Conservation (phyloP, 2,888 invertebrate genomes). For the Lottia scabra region DNA sequence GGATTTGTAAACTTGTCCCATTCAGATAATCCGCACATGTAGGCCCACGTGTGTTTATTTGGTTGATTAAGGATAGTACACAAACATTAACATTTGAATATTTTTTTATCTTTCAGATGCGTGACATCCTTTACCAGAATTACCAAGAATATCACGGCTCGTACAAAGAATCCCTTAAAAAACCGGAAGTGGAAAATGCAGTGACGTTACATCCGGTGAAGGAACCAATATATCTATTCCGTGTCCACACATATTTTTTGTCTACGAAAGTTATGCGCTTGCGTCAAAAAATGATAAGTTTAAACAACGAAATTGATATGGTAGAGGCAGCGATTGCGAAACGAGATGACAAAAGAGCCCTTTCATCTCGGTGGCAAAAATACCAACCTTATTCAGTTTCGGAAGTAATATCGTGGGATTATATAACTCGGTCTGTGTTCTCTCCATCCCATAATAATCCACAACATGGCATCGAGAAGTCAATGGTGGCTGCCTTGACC, state of each 20-base stretch:
- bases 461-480: conserved; percentile 84
- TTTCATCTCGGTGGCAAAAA: conserved; percentile 80
- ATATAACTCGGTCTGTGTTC: conserved; percentile 86
- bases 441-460: conserved; percentile 88
- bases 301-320: conserved; percentile 78
- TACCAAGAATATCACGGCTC: conserved; percentile 85
- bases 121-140: conserved; percentile 96
- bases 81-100: no score
- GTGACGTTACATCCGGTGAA: conserved; percentile 98
- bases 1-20: no score
- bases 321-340: conserved; percentile 57
- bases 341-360: conserved; percentile 44
- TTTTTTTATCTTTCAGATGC: conserved; percentile 93
- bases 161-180: conserved; percentile 87
- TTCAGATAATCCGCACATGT: no score
- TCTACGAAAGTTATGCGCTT: conserved; percentile 72
- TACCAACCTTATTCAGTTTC: conserved; percentile 76
- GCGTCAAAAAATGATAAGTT: conserved; percentile 79
- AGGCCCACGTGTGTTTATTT: no score
- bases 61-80: no score
- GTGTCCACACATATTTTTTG: conserved; percentile 89
- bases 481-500: conserved; percentile 84
- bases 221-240: conserved; percentile 85
- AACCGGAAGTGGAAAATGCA: conserved; percentile 92
- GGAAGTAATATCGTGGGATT: conserved; percentile 88